Evolutionary conservation across 2,113 vertebrate species (phyloP).

Genomic region (Cryptotis parvus): DNA sequence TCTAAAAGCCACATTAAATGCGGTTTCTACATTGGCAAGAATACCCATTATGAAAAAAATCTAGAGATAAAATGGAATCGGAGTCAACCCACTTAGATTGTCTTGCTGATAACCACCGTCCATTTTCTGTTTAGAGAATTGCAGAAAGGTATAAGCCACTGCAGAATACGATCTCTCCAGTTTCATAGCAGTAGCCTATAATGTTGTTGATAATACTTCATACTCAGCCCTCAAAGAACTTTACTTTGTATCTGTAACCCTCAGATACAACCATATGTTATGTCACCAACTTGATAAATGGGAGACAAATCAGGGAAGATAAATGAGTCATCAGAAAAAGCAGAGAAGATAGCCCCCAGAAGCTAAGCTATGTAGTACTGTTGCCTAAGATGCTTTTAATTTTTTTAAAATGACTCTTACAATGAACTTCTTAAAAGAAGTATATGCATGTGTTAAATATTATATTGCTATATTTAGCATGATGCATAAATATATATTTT

Average conservation of each 20-base stretch:
- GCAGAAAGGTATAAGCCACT: background rate
- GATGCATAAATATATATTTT: background rate
- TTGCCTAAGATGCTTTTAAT: background rate
- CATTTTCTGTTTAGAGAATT: background rate
- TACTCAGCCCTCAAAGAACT: constrained; percentile 31
- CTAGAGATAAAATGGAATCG: background rate
- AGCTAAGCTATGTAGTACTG: background rate
- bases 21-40: constrained; percentile 67
- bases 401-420: background rate
- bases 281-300: constrained; percentile 9
- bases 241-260: background rate
- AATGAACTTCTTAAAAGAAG: background rate
- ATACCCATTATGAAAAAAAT: constrained; percentile 62
- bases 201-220: constrained; percentile 33
- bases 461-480: background rate
- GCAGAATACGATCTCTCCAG: background rate
- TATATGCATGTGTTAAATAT: background rate
- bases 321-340: constrained; percentile 5
- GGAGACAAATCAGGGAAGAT: background rate
- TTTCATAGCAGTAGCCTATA: background rate
- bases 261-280: background rate
- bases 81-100: background rate
- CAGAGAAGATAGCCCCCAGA: background rate
- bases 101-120: background rate
- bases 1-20: constrained; percentile 65